Evolutionary conservation across 2,888 invertebrate species (phyloP).

Genomic region (Hydraecia micacea): DNA sequence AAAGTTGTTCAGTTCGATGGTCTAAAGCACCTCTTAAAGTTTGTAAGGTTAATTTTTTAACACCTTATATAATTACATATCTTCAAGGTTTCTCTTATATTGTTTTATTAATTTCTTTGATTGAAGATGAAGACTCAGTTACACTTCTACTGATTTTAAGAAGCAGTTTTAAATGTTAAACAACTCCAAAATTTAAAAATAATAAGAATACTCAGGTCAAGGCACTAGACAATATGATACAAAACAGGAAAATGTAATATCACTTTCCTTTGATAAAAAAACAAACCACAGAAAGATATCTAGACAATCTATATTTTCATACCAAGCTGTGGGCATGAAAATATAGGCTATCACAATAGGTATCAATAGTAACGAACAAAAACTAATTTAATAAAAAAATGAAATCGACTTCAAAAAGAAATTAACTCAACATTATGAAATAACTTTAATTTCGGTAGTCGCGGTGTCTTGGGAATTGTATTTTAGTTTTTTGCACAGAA

Average conservation of each 20-base stretch:
- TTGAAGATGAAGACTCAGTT: background rate
- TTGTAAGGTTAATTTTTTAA: too few species aligned
- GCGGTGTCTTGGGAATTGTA: too few species aligned
- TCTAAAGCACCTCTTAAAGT: too few species aligned
- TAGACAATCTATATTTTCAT: conserved; percentile 1
- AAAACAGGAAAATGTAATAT: background rate
- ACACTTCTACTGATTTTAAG: background rate
- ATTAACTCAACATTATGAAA: too few species aligned
- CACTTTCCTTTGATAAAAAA: conserved; percentile 29
- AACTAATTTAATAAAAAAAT: too few species aligned
- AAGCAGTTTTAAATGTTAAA: background rate
- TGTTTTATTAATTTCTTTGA: background rate
- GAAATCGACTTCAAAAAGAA: too few species aligned
- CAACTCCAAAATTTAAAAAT: background rate
- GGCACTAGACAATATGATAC: background rate
- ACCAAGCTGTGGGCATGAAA: background rate
- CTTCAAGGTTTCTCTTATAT: background rate
- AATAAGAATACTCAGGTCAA: background rate
- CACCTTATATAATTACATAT: too few species aligned
- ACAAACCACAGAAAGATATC: conserved; percentile 16
- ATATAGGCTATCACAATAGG: background rate
- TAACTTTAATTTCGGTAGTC: too few species aligned
- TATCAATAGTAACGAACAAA: conserved; percentile 16
- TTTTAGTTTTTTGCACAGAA: too few species aligned
- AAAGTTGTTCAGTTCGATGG: too few species aligned